phyloP scores from a whole-genome alignment of 2,888 invertebrate species.

The Diogma glabrata region DNA sequence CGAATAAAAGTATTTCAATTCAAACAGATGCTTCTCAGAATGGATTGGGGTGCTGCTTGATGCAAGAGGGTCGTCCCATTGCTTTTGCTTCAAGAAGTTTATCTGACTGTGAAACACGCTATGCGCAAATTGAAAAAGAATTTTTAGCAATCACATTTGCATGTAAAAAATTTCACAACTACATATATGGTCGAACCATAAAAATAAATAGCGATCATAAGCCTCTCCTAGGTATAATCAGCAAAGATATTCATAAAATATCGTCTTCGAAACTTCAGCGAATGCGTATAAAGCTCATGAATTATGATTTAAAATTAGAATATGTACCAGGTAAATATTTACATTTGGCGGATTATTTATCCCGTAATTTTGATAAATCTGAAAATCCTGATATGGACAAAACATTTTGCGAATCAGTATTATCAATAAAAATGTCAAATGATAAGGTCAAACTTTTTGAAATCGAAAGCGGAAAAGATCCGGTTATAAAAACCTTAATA shows the following conservation, averaged over 20 bases:
- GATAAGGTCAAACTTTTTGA: not conserved
- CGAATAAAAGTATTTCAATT: not conserved
- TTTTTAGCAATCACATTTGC: not conserved
- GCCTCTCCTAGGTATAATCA: slow-evolving; percentile 25
- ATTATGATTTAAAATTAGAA: slow-evolving; percentile 10
- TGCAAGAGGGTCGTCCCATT: not conserved
- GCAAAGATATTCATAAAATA: slow-evolving; percentile 3
- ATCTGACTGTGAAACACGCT: not conserved
- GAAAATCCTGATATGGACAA: not conserved
- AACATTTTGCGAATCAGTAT: slow-evolving; percentile 8
- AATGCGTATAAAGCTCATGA: slow-evolving; percentile 12
- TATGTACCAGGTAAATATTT: slow-evolving; percentile 12
- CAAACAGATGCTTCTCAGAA: not conserved
- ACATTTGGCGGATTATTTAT: slow-evolving; percentile 13
- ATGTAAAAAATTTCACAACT: not conserved
- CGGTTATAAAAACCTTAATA: too few relatives aligned
- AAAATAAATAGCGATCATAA: slow-evolving; percentile 17
- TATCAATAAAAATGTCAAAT: slow-evolving; percentile 11
- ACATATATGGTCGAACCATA: slow-evolving; percentile 12
- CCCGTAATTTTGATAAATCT: not conserved
- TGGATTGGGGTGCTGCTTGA: not conserved
- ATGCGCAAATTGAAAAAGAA: not conserved
- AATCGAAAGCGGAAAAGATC: too few relatives aligned
- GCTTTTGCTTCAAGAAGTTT: not conserved
- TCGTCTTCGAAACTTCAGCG: slow-evolving; percentile 13